phyloP scores from a whole-genome alignment of 2,113 vertebrate species.

The Chaenocephalus aceratus region DNA sequence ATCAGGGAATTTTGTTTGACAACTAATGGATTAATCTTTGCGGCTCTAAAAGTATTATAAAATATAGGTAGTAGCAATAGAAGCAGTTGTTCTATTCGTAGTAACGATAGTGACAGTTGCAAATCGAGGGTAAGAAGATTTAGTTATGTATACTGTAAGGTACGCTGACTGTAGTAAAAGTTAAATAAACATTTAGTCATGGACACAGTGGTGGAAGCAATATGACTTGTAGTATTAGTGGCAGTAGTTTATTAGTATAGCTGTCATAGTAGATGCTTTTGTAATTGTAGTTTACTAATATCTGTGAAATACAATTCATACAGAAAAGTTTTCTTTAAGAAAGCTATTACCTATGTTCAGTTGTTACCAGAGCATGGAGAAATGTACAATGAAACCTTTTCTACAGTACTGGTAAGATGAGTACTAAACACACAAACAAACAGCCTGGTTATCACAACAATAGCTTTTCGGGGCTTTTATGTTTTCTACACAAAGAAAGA shows the following conservation, averaged over 20 bases:
- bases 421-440: background rate
- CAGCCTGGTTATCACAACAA: background rate
- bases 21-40: too few species aligned
- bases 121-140: too few species aligned
- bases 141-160: background rate
- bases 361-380: background rate
- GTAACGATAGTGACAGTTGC: too few species aligned
- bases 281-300: too few species aligned
- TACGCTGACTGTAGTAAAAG: too few species aligned
- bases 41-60: too few species aligned
- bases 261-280: background rate
- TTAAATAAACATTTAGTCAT: background rate
- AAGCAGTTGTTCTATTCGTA: too few species aligned
- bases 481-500: background rate
- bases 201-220: background rate
- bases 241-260: background rate
- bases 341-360: background rate
- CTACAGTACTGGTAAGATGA: background rate
- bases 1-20: too few species aligned
- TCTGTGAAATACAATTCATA: too few species aligned
- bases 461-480: background rate
- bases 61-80: too few species aligned
- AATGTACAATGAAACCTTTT: background rate
- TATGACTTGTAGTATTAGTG: background rate
- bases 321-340: background rate